These are phyloP conservation scores for Sebastes fasciatus DNA, from an alignment of 2,113 vertebrate genomes.

Conservation along the genomic window DNA sequence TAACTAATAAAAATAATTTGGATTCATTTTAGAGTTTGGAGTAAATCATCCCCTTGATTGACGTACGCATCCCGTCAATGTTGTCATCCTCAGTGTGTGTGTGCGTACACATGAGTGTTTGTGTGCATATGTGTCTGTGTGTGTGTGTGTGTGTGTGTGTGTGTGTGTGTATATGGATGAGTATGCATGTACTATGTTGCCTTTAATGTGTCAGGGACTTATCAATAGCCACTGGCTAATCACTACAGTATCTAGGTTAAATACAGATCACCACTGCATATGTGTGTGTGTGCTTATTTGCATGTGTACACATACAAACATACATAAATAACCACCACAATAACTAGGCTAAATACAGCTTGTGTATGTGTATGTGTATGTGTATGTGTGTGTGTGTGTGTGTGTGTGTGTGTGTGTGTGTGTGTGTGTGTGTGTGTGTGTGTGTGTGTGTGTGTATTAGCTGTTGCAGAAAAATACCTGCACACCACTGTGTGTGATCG, in stretches of 20 bases:
- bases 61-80: no score
- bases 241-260: slow-evolving; percentile 67
- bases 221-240: slow-evolving; percentile 55
- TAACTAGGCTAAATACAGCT: slow-evolving; percentile 35
- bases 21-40: not conserved
- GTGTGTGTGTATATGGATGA: not conserved
- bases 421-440: not conserved
- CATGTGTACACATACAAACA: slow-evolving; percentile 1
- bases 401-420: not conserved
- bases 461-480: slow-evolving; percentile 20
- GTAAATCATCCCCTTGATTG: not conserved
- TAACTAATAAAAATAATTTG: not conserved
- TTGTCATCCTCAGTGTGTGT: not conserved
- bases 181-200: slow-evolving; percentile 5
- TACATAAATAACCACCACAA: slow-evolving; percentile 20
- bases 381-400: not conserved
- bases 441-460: slow-evolving; percentile 2
- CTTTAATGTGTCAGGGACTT: slow-evolving; percentile 44
- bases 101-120: not conserved
- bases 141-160: not conserved
- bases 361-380: not conserved
- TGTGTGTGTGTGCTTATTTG: slow-evolving; percentile 14
- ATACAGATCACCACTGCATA: slow-evolving; percentile 59
- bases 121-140: not conserved
- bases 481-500: slow-evolving; percentile 13